Evolutionary conservation across 1,140 invertebrate species (phyloP).

Genomic region (Caerostris darwini): DNA sequence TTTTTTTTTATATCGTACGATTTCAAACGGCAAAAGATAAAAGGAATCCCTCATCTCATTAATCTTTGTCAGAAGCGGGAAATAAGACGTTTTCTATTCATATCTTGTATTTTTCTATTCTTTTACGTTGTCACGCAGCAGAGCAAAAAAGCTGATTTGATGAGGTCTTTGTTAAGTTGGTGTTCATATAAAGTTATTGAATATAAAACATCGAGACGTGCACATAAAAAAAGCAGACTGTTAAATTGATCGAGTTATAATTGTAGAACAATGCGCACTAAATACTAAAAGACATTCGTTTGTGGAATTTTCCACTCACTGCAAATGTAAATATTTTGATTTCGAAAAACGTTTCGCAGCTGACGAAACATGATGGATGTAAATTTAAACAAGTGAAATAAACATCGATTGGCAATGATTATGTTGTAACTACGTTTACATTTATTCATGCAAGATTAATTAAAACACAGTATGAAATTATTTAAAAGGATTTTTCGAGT

Average conservation of each 20-base stretch:
- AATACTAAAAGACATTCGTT: neutral
- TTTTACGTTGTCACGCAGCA: neutral
- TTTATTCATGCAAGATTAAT: no score
- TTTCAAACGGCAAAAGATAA: neutral
- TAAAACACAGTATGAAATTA: no score
- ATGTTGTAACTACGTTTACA: no score
- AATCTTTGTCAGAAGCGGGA: neutral
- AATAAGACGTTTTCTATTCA: constrained; percentile 12
- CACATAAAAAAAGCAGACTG: neutral
- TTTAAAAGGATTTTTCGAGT: no score
- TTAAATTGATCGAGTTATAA: neutral
- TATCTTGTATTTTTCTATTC: neutral
- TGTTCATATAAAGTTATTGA: neutral
- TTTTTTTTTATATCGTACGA: neutral
- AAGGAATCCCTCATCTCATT: neutral
- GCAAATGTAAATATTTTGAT: neutral
- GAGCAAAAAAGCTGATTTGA: neutral
- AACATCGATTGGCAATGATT: no score
- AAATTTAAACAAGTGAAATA: no score
- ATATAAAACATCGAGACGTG: neutral
- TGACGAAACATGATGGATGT: neutral
- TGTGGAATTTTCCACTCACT: neutral
- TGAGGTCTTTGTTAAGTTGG: neutral
- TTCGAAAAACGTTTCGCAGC: neutral
- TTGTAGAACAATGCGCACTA: constrained; percentile 9